phyloP scores from a whole-genome alignment of 2,797 vertebrate species.

The Takifugu ocellatus region DNA sequence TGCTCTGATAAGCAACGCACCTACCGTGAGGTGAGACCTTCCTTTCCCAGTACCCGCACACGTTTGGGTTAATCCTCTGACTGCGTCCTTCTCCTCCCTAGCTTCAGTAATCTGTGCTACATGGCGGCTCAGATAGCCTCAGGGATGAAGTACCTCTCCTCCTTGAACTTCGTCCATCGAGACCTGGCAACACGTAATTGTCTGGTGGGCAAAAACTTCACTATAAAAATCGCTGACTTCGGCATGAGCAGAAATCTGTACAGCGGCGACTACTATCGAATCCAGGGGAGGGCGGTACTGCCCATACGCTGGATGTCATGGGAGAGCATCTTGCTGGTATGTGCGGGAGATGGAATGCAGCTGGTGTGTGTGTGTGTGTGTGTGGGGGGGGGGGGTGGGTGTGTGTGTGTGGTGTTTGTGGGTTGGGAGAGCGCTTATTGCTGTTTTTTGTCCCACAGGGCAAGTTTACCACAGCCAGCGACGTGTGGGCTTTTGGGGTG shows the following conservation, averaged over 20 bases:
- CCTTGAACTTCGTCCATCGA: conserved; percentile 95
- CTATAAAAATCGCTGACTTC: conserved; percentile 98
- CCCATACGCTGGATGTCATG: conserved; percentile 99
- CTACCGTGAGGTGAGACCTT: conserved; percentile 81
- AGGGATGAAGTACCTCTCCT: conserved; percentile 97
- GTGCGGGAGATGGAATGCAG: neutral
- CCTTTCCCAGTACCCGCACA: neutral
- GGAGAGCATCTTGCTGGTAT: conserved; percentile 97
- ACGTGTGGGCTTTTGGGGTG: conserved; percentile 96
- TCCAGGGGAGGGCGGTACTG: conserved; percentile 93
- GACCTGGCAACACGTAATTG: conserved; percentile 96
- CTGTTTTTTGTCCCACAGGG: conserved; percentile 72
- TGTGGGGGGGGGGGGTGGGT: no score
- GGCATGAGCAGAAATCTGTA: conserved; percentile 99
- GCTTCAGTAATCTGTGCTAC: conserved; percentile 84
- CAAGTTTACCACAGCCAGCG: conserved; percentile 97
- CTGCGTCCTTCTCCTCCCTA: conserved; percentile 44
- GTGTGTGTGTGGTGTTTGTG: neutral
- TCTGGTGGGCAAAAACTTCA: conserved; percentile 93
- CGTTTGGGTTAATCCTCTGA: neutral
- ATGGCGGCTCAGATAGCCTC: conserved; percentile 97
- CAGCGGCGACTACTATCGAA: conserved; percentile 97
- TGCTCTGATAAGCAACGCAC: conserved; percentile 65
- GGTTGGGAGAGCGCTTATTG: neutral
- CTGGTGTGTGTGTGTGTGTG: neutral